phyloP scores from a whole-genome alignment of 2,113 vertebrate species.

The Lepidiolamprologus cunningtoni region DNA sequence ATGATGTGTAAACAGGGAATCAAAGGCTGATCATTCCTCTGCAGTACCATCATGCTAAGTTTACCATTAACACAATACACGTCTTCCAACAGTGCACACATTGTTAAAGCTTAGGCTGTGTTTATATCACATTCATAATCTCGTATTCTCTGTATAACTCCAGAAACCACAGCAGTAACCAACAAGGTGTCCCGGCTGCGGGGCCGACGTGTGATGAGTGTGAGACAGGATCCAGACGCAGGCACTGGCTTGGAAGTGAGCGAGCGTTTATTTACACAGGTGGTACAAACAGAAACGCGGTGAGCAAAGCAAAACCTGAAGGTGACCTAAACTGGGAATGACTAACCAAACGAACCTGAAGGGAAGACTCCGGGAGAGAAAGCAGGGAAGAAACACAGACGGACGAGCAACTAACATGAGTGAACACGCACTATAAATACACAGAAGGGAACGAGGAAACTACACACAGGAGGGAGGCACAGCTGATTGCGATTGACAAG shows the following conservation, averaged over 20 bases:
- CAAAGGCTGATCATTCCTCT: neutral
- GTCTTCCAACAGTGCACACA: neutral
- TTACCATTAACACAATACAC: neutral
- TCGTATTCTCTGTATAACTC: neutral
- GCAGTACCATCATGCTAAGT: neutral
- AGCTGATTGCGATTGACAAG: no score
- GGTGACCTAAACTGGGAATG: neutral
- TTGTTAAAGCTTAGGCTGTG: neutral
- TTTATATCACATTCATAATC: neutral
- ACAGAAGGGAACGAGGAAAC: neutral
- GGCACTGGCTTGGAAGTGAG: neutral
- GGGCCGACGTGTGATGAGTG: fast-evolving
- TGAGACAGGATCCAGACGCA: neutral
- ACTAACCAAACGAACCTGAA: no score
- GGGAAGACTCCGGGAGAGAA: no score
- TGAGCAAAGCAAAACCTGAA: neutral
- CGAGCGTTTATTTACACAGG: neutral
- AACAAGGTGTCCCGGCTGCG: neutral
- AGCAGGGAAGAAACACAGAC: neutral
- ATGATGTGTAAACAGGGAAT: neutral
- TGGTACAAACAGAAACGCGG: neutral
- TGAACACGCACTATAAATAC: neutral
- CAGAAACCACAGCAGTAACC: neutral
- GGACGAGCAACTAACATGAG: neutral
- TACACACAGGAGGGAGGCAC: neutral